Evolutionary conservation across 2,113 vertebrate genomes (phyloP).

Genomic region (Hassar affinis): DNA sequence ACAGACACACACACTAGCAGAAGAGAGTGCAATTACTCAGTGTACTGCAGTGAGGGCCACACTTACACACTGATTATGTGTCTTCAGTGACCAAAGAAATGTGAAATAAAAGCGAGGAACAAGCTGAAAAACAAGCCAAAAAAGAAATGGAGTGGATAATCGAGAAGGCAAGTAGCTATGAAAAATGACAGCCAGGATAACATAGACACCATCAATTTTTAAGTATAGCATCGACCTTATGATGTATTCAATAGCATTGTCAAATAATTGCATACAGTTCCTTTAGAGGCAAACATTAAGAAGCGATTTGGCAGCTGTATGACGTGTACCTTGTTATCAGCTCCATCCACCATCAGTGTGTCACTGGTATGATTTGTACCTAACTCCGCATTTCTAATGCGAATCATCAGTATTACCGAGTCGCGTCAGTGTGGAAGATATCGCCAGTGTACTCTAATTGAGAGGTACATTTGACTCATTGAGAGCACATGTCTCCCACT

Average conservation of each 20-base stretch:
- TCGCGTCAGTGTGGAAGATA: constrained; percentile 46
- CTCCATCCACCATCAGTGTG: constrained; percentile 32
- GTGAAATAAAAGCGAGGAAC: background rate
- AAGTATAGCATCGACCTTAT: background rate
- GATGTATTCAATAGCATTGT: background rate
- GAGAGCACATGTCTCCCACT: constrained; percentile 39
- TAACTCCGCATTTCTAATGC: constrained; percentile 44
- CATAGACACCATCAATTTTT: background rate
- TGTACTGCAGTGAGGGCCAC: background rate
- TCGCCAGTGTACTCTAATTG: constrained; percentile 57
- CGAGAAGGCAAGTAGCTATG: background rate
- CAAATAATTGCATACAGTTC: background rate
- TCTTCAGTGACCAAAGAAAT: background rate
- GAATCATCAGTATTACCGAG: constrained; percentile 63
- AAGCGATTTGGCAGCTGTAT: background rate
- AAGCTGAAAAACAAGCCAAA: background rate
- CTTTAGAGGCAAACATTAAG: background rate
- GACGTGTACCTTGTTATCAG: background rate
- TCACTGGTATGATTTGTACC: constrained; percentile 55
- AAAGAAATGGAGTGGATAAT: constrained; percentile 19
- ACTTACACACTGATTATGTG: background rate
- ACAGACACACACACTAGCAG: constrained; percentile 19
- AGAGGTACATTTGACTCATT: constrained; percentile 54
- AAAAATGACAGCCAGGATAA: background rate
- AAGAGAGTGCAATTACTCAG: constrained; percentile 51